Evolutionary conservation across 1,140 invertebrate species (phyloP).

Genomic region (Aphelinus certus): DNA sequence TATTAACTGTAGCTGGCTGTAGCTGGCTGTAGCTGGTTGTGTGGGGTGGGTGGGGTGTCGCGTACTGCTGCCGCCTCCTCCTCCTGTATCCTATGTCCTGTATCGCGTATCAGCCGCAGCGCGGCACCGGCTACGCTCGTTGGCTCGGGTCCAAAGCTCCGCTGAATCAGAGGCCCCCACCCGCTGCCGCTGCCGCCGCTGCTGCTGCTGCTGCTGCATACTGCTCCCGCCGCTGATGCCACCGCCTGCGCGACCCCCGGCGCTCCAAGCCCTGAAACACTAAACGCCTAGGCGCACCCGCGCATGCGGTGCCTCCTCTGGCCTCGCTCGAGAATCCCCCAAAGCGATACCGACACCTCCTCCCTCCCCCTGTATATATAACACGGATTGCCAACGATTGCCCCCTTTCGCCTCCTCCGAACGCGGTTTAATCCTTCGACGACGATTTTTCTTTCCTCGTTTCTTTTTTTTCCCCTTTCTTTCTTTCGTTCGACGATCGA

Average conservation of each 20-base stretch:
- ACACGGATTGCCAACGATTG: too few species aligned
- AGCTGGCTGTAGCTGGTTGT: too few species aligned
- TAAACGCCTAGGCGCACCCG: slow-evolving; percentile 27
- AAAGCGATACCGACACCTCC: too few species aligned
- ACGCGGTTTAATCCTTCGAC: background rate
- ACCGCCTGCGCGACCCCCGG: background rate
- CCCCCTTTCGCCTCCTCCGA: too few species aligned
- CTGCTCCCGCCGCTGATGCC: slow-evolving; percentile 22
- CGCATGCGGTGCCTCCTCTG: background rate
- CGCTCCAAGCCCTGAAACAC: slow-evolving; percentile 33
- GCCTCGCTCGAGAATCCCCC: background rate
- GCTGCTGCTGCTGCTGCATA: slow-evolving; percentile 40
- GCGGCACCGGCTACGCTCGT: slow-evolving; percentile 33
- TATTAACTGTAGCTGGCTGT: too few species aligned
- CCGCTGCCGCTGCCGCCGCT: slow-evolving; percentile 44
- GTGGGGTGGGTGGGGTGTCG: background rate
- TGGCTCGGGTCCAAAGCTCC: slow-evolving; percentile 57
- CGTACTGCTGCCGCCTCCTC: background rate
- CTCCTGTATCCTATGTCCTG: slow-evolving; percentile 31
- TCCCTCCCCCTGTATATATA: too few species aligned
- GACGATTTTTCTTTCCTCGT: background rate
- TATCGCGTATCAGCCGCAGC: slow-evolving; percentile 34
- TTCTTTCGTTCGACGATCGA: background rate
- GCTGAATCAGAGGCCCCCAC: slow-evolving; percentile 59
- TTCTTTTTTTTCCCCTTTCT: background rate